Evolutionary conservation across 2,113 vertebrate species (phyloP), one percentile per base, ranked within the genome.

Genomic region (Caracal caracal): DNA sequence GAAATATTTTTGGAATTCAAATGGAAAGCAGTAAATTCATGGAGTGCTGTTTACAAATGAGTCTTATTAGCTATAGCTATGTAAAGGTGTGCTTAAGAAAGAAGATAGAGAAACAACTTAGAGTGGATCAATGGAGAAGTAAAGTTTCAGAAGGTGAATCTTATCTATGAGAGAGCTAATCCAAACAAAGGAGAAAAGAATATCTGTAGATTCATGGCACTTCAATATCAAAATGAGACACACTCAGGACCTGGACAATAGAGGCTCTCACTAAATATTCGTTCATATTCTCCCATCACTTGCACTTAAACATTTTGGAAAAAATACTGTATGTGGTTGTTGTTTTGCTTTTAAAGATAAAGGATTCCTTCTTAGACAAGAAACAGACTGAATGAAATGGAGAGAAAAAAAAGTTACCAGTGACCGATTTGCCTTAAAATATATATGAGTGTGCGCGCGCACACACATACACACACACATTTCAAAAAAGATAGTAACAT

Each of bases 1-100:
- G 24, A 47, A 43, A 6, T 30, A 10, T 65, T 79, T 76, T 78
- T 70, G 47, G 24, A 89, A 85, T 93, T 83, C 24, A 96, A 66
- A 91, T 33, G 37, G 3, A 75, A 80, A 88, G 28, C 35, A 71
- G 47, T 49, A 75, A 76, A 82, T 94, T 59, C 26, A 7, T 53
- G 19, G 37, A 91, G 81, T n/a, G 4, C 24, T 91, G 2, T 95
- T 83, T 88, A 47, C 51, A 90, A 85, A 49, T 3, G 11, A 63
- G 4, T 92, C 51, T 78, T 16, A 47, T 81, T 95, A 63, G 5
- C 16, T 66, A 35, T 56, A 61, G 37, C 20, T 88, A 71, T 2
- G 24, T 49, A 61, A 33, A 92, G 12, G 7, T 59, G 83, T 49
- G 13, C 59, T 37, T 87, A 53, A 76, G 28, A 84, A 24, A 81